A percentile compares a stretch with the other conserved stretches of the same genome.
Conservation (phyloP, 1,140 invertebrate genomes). For the Drosophila pallidifrons region DNA sequence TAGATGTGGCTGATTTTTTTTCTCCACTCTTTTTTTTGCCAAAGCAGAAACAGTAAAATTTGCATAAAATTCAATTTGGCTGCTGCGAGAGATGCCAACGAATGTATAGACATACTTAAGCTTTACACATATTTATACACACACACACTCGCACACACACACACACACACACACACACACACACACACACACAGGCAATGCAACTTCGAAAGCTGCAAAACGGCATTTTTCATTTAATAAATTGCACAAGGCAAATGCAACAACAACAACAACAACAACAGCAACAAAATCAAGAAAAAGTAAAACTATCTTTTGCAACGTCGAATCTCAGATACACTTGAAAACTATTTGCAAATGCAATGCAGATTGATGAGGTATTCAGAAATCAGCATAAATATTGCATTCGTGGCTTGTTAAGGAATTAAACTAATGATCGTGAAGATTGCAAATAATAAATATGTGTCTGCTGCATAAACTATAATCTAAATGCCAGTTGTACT, state of each 20-base stretch:
- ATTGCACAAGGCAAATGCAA: slow-evolving; percentile 80
- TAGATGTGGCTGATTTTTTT: slow-evolving; percentile 73
- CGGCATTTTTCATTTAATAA: slow-evolving; percentile 83
- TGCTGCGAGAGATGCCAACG: slow-evolving; percentile 65
- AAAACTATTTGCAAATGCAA: not conserved
- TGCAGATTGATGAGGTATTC: not conserved
- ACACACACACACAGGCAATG: slow-evolving; percentile 51
- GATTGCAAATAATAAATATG: slow-evolving; percentile 3
- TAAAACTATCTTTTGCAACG: slow-evolving; percentile 22
- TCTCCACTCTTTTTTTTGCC: slow-evolving; percentile 25
- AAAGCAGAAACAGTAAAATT: slow-evolving; percentile 71
- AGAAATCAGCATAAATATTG: not conserved
- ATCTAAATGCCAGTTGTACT: slow-evolving; percentile 13
- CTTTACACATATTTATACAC: slow-evolving; percentile 1
- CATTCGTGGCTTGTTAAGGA: not conserved
- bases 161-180: not conserved
- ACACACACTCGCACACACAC: slow-evolving; percentile 13
- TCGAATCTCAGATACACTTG: slow-evolving; percentile 33
- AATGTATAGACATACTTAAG: slow-evolving; percentile 42
- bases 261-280: slow-evolving; percentile 32
- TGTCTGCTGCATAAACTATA: not conserved
- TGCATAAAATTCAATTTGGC: slow-evolving; percentile 82
- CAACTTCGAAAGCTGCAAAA: slow-evolving; percentile 83
- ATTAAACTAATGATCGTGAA: not conserved
- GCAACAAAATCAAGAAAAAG: slow-evolving; percentile 42